phyloP scores from a whole-genome alignment of 2,797 vertebrate genomes.

The Lagodon rhomboides region DNA sequence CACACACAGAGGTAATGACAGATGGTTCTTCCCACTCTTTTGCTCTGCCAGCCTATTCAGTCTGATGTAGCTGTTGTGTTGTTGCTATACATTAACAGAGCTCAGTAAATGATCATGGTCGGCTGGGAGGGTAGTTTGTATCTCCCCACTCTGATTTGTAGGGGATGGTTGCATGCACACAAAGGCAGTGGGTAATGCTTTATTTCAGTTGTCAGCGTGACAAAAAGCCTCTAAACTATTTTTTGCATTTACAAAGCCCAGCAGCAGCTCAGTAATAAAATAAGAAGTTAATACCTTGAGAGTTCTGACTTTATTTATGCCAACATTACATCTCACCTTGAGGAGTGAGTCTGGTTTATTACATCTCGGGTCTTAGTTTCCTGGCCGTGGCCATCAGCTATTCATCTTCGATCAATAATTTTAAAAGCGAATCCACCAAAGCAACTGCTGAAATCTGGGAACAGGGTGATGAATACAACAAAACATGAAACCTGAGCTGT shows the following conservation, averaged over 20 bases:
- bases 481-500: neutral
- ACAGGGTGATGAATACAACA: neutral
- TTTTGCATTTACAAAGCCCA: neutral
- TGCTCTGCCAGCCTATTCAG: slow-evolving; percentile 35
- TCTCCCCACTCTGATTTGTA: slow-evolving; percentile 10
- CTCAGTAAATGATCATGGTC: slow-evolving; percentile 38
- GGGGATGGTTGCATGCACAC: slow-evolving; percentile 2
- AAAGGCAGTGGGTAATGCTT: neutral
- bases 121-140: slow-evolving; percentile 10
- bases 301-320: neutral
- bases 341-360: neutral
- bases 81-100: slow-evolving; percentile 40
- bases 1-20: slow-evolving; percentile 43
- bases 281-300: neutral
- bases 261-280: neutral
- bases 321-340: neutral
- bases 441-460: neutral
- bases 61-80: slow-evolving; percentile 27
- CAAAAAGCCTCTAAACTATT: neutral
- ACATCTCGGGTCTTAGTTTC: too few species aligned
- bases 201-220: neutral
- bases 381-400: too few species aligned
- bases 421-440: neutral
- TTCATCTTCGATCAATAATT: too few species aligned
- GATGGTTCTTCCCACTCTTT: slow-evolving; percentile 58